A percentile compares a stretch with the other conserved stretches of the same genome.
Evolutionary conservation across 2,797 vertebrate genomes (phyloP).

Genomic region (Allobates femoralis): DNA sequence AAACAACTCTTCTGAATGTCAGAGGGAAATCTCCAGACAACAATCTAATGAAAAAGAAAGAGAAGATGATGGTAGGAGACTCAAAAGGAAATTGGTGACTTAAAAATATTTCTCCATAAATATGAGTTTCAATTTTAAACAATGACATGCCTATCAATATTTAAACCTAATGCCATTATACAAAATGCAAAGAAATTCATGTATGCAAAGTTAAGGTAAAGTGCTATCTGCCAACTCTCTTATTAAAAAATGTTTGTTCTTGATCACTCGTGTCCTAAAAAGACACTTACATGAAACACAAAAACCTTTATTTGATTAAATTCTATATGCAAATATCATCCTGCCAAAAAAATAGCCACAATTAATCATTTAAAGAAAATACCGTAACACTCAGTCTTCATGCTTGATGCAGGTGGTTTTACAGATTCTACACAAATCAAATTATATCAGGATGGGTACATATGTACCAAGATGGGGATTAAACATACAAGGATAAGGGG

Average conservation of each 20-base stretch:
- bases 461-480: no score
- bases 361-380: not conserved
- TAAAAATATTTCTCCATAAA: conserved; percentile 47
- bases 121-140: conserved; percentile 20
- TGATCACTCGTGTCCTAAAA: not conserved
- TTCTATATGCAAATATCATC: not conserved
- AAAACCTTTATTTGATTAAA: conserved; percentile 17
- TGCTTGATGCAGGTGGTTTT: not conserved
- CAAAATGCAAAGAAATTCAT: conserved; percentile 18
- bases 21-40: conserved; percentile 45
- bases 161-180: conserved; percentile 7
- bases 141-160: conserved; percentile 35
- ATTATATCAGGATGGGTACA: no score
- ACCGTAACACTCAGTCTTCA: not conserved
- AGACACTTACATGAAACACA: not conserved
- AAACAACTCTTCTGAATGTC: conserved; percentile 54
- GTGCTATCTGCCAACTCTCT: not conserved
- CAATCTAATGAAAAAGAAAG: conserved; percentile 43
- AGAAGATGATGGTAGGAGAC: conserved; percentile 32
- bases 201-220: not conserved
- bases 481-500: no score
- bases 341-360: not conserved
- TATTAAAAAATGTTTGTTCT: not conserved
- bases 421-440: no score
- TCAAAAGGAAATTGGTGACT: conserved; percentile 26